Evolutionary conservation across 1,140 invertebrate genomes (phyloP), one percentile per base, ranked within the genome.

Genomic region (Hypsibius dujardini): DNA sequence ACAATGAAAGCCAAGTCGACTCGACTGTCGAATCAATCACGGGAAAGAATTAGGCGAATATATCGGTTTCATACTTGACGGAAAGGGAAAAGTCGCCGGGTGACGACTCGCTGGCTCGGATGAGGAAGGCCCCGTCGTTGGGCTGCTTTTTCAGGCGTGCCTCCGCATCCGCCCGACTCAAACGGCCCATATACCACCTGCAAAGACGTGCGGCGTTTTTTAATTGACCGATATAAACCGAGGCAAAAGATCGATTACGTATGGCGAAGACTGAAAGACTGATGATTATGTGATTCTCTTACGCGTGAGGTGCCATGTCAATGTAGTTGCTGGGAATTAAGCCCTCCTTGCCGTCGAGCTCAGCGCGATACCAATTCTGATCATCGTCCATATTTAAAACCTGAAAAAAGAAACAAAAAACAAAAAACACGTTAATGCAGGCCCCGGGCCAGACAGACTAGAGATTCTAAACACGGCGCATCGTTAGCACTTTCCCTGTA

Each of bases 331-430:
- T 95, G 77, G 95, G 95, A 79, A 99, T 95, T 73, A 96, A 86
- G 72, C 96, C 96, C 84, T 98, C 95, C 83, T 86, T 87, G n/a
- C 92, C 92, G 81, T 97, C 91, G 76, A 96, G 81, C 84, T 98
- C 95, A 73, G 95, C 95, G 82, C 94, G 88, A 80, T 92, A 99
- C 96, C 96, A 99, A 83, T 98, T 97, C 84, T 94, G 92, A 82
- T 98, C 95, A 83, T 98, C 95, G 84, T 98, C 95, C 89, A 96
- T 97, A 81, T 96, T 98, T 74, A 98, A 83, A 80, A 98, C 90
- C 94, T 97, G 80, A 62, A 86, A 85, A 69, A 71, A 76, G 73
- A 67, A 59, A 74, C 73, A n/a, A n/a, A n/a, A n/a, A n/a, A n/a
- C n/a, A n/a, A n/a, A n/a, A n/a, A n/a, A n/a, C n/a, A n/a, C n/a